Evolutionary conservation across 2,113 vertebrate species (phyloP), one percentile per base, ranked within the genome.

Genomic region (Phaethornis superciliosus): DNA sequence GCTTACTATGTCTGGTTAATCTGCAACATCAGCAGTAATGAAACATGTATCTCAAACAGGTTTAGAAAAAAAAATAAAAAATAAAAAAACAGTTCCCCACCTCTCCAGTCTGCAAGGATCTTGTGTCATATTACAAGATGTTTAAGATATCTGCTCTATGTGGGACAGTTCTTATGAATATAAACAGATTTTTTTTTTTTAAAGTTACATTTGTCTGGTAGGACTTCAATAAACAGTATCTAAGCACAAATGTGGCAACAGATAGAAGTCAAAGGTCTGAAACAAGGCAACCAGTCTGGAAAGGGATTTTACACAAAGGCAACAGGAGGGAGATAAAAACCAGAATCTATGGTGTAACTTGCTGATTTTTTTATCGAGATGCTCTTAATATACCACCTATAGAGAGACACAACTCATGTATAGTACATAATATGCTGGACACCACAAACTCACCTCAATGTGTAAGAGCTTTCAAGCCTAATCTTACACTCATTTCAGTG

Each of bases 21-120:
- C 46, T 85, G 46, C 47, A 71, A 3, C 18, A 22, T 42, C 30
- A 54, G 62, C 65, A 69, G 4, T 4, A 71, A 28, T 5, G 52
- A 75, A 84, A 75, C 0, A 0, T 0, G 5, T 7, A 46, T 24
- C 44, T 86, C 84, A 78, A 15, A 80, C 0, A 5, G 27, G 17
- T 46, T 74, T 63, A 28, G n/a, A 40, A 40, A 40, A 40, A 40
- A 40, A 40, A 40, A 40, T 12, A 40, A 40, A 40, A 10, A 40
- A n/a, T n/a, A n/a, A 62, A n/a, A 54, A 55, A 42, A 32, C 15
- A 75, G 24, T 2, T 52, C 15, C 33, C 32, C 27, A 30, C 47
- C 71, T 59, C 56, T 83, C 60, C 63, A 74, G 26, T 52, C 54
- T 89, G 44, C 33, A 69, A 15, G 32, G 54, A 63, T 8, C 68